These are phyloP conservation scores for Galago senegalensis DNA, from an alignment of 2,797 vertebrate genomes.

Conservation along the genomic window DNA sequence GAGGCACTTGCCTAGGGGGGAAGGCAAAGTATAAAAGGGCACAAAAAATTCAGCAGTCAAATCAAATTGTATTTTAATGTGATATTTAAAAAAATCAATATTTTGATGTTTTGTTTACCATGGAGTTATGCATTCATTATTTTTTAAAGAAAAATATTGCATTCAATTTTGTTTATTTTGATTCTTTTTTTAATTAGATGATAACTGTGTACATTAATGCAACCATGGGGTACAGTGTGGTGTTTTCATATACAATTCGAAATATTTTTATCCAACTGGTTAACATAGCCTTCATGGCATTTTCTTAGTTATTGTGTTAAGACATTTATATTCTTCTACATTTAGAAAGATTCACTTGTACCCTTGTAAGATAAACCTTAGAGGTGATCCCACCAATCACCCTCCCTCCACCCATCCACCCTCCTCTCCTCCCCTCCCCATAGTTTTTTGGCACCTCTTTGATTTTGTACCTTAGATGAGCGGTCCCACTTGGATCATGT, in stretches of 20 bases:
- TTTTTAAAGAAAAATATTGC: neutral
- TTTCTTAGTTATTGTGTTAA: too few species aligned
- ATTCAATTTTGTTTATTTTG: neutral
- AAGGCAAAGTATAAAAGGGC: neutral
- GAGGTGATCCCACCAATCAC: too few species aligned
- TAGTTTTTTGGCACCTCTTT: neutral
- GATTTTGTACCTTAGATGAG: neutral
- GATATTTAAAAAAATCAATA: neutral
- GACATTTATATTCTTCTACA: too few species aligned
- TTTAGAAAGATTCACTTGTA: too few species aligned
- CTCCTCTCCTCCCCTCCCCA: too few species aligned
- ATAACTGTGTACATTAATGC: too few species aligned
- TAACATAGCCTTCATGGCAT: too few species aligned
- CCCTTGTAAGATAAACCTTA: too few species aligned
- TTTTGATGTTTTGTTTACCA: slow-evolving; percentile 34
- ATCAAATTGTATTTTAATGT: neutral
- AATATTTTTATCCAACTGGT: too few species aligned
- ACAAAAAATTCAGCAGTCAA: neutral
- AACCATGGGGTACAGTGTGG: too few species aligned
- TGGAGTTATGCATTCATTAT: neutral
- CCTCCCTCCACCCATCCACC: too few species aligned
- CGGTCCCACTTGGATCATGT: neutral
- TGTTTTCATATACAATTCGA: too few species aligned
- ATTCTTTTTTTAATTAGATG: neutral
- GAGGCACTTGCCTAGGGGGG: neutral